Evolutionary conservation across 2,797 vertebrate species (phyloP).

Genomic region (Malurus leucopterus): DNA sequence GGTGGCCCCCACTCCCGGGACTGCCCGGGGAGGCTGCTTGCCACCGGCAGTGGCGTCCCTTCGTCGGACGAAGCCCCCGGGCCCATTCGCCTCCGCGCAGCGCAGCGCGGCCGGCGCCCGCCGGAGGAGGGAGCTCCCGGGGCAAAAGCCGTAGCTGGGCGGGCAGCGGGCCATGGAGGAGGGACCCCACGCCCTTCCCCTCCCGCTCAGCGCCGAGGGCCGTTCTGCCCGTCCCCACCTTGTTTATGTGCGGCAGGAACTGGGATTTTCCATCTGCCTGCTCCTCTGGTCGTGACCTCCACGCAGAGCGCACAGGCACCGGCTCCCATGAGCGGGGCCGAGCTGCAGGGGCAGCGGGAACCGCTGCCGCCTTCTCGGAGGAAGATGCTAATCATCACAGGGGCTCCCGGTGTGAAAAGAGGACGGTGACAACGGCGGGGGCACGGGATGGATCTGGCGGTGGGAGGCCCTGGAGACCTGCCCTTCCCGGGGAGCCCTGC

Average conservation of each 20-base stretch:
- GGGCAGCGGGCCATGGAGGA: constrained; percentile 49
- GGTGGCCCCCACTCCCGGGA: background rate
- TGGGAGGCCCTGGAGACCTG: constrained; percentile 31
- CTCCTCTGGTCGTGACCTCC: background rate
- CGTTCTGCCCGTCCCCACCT: constrained; percentile 4
- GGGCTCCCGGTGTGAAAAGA: background rate
- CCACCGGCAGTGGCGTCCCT: background rate
- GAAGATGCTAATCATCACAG: background rate
- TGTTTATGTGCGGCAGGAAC: constrained; percentile 35
- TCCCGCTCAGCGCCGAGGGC: background rate
- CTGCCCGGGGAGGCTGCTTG: background rate
- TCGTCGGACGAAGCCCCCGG: background rate
- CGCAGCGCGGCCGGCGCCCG: background rate
- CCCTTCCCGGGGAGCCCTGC: background rate
- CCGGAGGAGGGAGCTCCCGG: constrained; percentile 24
- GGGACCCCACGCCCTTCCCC: constrained; percentile 47
- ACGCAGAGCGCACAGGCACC: background rate
- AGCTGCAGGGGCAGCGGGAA: background rate
- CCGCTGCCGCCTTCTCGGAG: background rate
- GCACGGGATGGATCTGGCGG: background rate
- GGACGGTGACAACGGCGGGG: background rate
- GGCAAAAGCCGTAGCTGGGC: background rate
- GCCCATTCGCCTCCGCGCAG: background rate
- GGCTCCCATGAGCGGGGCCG: background rate
- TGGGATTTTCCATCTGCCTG: constrained; percentile 52